Conservation (phyloP, 2,888 invertebrate species). For the Meteorus colon region DNA sequence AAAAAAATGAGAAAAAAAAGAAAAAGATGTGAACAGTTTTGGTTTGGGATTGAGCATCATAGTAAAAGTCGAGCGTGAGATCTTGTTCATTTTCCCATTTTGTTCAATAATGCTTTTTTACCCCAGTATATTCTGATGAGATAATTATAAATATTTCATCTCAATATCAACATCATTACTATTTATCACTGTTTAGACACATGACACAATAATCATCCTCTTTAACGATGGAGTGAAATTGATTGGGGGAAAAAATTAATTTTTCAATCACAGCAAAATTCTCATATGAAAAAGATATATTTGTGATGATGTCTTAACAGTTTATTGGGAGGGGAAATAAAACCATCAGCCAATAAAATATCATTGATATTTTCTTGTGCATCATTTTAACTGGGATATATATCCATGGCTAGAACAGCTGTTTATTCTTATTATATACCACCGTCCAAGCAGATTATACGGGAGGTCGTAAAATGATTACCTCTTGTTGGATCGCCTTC, state of each 20-base stretch:
- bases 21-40: background rate
- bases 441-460: constrained; percentile 59
- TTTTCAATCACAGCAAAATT: background rate
- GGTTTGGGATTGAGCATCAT: background rate
- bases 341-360: constrained; percentile 63
- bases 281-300: background rate
- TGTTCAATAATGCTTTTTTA: background rate
- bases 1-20: background rate
- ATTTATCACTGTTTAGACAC: background rate
- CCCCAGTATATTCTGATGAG: background rate
- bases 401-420: constrained; percentile 58
- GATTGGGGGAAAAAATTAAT: background rate
- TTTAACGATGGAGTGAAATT: background rate
- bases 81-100: constrained; percentile 46
- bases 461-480: constrained; percentile 64
- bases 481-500: constrained; percentile 45
- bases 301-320: constrained; percentile 15
- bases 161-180: background rate
- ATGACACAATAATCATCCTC: background rate
- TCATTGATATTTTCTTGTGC: constrained; percentile 64
- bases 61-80: constrained; percentile 58
- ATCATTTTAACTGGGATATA: constrained; percentile 52
- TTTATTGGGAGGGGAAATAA: constrained; percentile 47
- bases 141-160: background rate
- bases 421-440: constrained; percentile 65